Evolutionary conservation across 1,140 invertebrate genomes (phyloP).

Genomic region (Drosophila ohnishii): DNA sequence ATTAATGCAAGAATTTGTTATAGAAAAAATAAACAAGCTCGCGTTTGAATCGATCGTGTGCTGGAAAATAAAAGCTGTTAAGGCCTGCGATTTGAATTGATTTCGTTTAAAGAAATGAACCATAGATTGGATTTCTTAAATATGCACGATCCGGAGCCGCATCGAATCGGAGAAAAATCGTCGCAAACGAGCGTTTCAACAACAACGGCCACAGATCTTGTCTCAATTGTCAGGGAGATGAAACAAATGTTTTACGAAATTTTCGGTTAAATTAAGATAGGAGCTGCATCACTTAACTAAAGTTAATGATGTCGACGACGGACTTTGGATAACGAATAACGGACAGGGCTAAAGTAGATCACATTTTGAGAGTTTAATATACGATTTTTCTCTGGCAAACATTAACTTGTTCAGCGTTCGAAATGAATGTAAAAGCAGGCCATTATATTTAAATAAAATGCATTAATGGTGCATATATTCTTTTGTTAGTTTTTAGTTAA

Average conservation of each 20-base stretch:
- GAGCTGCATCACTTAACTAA: constrained; percentile 23
- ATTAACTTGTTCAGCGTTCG: not conserved
- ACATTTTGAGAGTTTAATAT: not conserved
- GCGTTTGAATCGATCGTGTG: constrained; percentile 68
- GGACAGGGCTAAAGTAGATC: constrained; percentile 23
- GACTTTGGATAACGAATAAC: constrained; percentile 14
- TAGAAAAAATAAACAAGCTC: constrained; percentile 81
- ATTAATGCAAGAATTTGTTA: constrained; percentile 83
- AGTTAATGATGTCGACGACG: constrained; percentile 20
- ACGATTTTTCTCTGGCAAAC: not conserved
- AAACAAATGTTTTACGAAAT: constrained; percentile 50
- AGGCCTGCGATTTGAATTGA: constrained; percentile 75
- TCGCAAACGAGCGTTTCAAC: constrained; percentile 27
- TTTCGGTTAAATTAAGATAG: constrained; percentile 49
- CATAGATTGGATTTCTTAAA: constrained; percentile 50
- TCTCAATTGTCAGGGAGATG: constrained; percentile 57
- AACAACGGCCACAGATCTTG: constrained; percentile 44
- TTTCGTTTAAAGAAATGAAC: constrained; percentile 74
- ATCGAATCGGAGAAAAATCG: constrained; percentile 35
- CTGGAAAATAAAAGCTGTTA: constrained; percentile 68
- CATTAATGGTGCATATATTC: not conserved
- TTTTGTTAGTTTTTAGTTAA: not conserved
- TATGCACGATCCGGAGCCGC: constrained; percentile 32
- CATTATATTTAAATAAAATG: constrained; percentile 3
- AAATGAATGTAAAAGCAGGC: not conserved